These are phyloP conservation scores for Pegoplata infirma DNA, from an alignment of 2,888 invertebrate genomes.

Conservation along the genomic window DNA sequence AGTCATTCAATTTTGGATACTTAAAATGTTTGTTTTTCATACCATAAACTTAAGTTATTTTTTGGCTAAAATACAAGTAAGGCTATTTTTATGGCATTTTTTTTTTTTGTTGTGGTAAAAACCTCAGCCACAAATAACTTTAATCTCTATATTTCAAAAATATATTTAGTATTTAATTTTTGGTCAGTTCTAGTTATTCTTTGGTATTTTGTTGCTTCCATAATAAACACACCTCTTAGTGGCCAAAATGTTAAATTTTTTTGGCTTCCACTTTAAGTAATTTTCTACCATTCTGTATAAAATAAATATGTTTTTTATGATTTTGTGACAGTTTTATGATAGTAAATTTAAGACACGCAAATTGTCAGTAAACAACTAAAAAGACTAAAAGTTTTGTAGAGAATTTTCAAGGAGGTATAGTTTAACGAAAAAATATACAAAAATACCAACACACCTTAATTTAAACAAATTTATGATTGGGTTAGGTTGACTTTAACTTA, in stretches of 20 bases:
- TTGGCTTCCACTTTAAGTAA: not conserved
- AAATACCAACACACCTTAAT: slow-evolving; percentile 33
- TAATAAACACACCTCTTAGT: slow-evolving; percentile 43
- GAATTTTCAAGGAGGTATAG: no score
- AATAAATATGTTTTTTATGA: slow-evolving; percentile 44
- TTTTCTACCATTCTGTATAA: not conserved
- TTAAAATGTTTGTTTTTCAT: slow-evolving; percentile 1
- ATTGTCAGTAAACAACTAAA: slow-evolving; percentile 34
- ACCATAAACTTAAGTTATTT: slow-evolving; percentile 33
- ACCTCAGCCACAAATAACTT: slow-evolving; percentile 6
- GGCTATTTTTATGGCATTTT: slow-evolving; percentile 54
- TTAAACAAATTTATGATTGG: slow-evolving; percentile 17
- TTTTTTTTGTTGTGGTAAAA: slow-evolving; percentile 10
- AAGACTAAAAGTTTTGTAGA: no score
- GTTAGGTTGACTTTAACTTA: slow-evolving; percentile 33
- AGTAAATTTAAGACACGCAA: slow-evolving; percentile 59
- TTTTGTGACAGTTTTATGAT: slow-evolving; percentile 63
- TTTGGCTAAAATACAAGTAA: slow-evolving; percentile 26
- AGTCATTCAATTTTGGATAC: slow-evolving; percentile 22
- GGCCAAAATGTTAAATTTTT: not conserved
- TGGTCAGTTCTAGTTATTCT: not conserved
- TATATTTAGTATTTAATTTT: slow-evolving; percentile 28
- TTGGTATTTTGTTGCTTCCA: not conserved
- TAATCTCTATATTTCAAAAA: slow-evolving; percentile 19
- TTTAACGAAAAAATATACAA: not conserved